A percentile compares a stretch with the other conserved stretches of the same genome.
These are phyloP conservation scores for Epinephelus fuscoguttatus DNA, from an alignment of 2,113 vertebrate genomes.

Conservation along the genomic window DNA sequence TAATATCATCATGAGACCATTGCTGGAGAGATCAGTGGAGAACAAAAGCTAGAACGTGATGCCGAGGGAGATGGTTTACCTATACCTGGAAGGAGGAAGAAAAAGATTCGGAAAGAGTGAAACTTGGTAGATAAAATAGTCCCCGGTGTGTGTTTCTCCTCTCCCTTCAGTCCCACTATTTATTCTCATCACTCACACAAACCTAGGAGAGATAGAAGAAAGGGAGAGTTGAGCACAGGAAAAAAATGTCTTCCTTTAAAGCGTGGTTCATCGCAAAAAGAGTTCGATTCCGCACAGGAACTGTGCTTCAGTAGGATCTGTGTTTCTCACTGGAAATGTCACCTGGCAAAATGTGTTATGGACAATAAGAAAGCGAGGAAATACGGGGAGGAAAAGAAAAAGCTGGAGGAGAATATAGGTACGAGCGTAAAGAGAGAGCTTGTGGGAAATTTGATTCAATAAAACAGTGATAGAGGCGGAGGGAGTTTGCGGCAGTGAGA, in stretches of 20 bases:
- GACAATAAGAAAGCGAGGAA: constrained; percentile 11
- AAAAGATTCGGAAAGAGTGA: constrained; percentile 20
- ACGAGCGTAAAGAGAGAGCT: constrained; percentile 13
- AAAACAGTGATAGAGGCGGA: constrained; percentile 10
- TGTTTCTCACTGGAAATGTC: constrained; percentile 42
- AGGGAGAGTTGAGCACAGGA: neutral
- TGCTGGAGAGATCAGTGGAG: constrained; percentile 1
- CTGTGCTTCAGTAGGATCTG: no score
- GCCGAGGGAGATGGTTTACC: constrained; percentile 24
- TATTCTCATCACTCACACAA: constrained; percentile 50
- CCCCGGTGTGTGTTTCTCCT: constrained; percentile 27
- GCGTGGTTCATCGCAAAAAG: constrained; percentile 29
- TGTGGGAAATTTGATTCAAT: constrained; percentile 19
- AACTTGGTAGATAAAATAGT: constrained; percentile 50
- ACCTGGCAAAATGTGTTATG: constrained; percentile 32
- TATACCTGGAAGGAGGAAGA: constrained; percentile 26
- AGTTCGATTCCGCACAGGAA: constrained; percentile 9
- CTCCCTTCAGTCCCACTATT: constrained; percentile 39
- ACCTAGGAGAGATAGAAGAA: constrained; percentile 39
- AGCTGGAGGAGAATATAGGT: constrained; percentile 14
- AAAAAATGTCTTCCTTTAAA: constrained; percentile 39
- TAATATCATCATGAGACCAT: neutral
- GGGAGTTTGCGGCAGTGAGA: constrained; percentile 17
- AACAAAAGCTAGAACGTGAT: constrained; percentile 30
- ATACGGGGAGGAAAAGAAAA: neutral